Evolutionary conservation across 1,140 invertebrate species (phyloP).

Genomic region (Nephila pilipes): DNA sequence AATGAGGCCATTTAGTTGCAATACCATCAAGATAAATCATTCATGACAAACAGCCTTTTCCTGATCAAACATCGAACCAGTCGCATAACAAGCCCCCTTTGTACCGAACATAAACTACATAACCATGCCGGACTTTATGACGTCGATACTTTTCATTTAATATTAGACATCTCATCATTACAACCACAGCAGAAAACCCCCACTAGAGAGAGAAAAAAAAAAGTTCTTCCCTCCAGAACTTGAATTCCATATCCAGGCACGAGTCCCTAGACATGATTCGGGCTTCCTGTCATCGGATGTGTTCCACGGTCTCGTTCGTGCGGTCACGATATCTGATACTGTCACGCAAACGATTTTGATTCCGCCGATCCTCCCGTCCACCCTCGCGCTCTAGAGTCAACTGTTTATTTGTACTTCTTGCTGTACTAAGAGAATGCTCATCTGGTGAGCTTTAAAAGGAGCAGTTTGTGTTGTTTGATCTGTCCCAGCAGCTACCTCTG

Average conservation of each 20-base stretch:
- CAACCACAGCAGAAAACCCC: neutral
- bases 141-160: slow-evolving; percentile 38
- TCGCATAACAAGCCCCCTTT: neutral
- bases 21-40: slow-evolving; percentile 59
- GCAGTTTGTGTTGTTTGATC: neutral
- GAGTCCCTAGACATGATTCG: neutral
- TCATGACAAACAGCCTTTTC: slow-evolving; percentile 39
- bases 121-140: slow-evolving; percentile 42
- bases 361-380: neutral
- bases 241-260: slow-evolving; percentile 4
- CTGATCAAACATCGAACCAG: slow-evolving; percentile 2
- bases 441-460: neutral
- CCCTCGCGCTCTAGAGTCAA: neutral
- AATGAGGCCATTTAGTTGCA: slow-evolving; percentile 28
- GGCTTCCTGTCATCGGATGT: slow-evolving; percentile 68
- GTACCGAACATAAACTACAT: slow-evolving; percentile 41
- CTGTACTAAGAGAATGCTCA: neutral
- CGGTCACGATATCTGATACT: slow-evolving; percentile 52
- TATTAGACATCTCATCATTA: slow-evolving; percentile 40
- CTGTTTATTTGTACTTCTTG: slow-evolving; percentile 30
- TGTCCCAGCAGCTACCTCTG: neutral
- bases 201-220: too few species aligned
- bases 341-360: slow-evolving; percentile 52
- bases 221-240: neutral
- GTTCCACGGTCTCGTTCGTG: slow-evolving; percentile 46